Conservation (phyloP, 2,113 vertebrate genomes). For the Gasterosteus nipponicus region DNA sequence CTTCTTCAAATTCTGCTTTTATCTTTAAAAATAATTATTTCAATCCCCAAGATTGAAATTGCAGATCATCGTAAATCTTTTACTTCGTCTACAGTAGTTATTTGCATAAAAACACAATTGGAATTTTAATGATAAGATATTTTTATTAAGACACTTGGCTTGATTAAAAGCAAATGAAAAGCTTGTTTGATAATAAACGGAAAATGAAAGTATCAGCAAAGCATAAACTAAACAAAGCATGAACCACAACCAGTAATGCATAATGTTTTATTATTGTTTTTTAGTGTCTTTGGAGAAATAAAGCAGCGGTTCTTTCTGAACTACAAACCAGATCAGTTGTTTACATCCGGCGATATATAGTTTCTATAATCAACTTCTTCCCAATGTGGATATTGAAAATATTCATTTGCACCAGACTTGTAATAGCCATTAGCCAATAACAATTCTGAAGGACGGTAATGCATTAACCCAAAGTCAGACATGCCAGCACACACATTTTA, state of each 20-base stretch:
- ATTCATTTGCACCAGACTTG: not conserved
- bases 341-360: not conserved
- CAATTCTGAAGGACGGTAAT: not conserved
- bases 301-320: not conserved
- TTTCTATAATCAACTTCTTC: not conserved
- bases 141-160: not conserved
- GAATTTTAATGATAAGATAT: not conserved
- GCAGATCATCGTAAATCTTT: not conserved
- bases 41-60: not conserved
- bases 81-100: not conserved
- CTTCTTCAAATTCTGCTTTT: no score
- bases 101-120: not conserved
- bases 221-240: not conserved
- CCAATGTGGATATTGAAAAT: slow-evolving; percentile 3
- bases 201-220: not conserved
- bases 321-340: not conserved
- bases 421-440: not conserved
- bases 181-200: not conserved
- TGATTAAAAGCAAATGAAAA: not conserved
- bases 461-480: not conserved
- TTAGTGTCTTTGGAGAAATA: not conserved
- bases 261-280: not conserved
- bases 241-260: not conserved
- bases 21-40: not conserved
- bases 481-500: not conserved